A percentile compares a stretch with the other conserved stretches of the same genome.
These are phyloP conservation scores for Mallotus villosus DNA, from an alignment of 2,797 vertebrate genomes.

Conservation along the genomic window DNA sequence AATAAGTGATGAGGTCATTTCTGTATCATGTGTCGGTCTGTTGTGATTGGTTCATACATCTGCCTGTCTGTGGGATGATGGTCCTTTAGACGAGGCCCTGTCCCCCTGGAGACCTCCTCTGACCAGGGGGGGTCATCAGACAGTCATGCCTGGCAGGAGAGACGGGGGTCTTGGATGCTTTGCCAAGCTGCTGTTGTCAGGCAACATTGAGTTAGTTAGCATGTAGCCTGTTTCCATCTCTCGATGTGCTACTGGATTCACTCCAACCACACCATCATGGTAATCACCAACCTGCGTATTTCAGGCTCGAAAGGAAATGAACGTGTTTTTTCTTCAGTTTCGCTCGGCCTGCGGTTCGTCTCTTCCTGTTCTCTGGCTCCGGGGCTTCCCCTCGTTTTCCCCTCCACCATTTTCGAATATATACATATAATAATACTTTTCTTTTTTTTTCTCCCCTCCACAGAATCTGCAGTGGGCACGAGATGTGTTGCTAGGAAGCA, in stretches of 20 bases:
- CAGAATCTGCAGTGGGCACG: slow-evolving; percentile 99
- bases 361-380: neutral
- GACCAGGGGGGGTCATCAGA: neutral
- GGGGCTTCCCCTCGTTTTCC: neutral
- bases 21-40: neutral
- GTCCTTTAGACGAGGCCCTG: too few relatives aligned
- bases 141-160: slow-evolving; percentile 24
- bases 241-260: neutral
- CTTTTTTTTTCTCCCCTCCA: slow-evolving; percentile 62
- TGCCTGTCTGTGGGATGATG: too few relatives aligned
- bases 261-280: neutral
- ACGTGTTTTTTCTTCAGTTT: too few relatives aligned
- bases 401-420: slow-evolving; percentile 22
- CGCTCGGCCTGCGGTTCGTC: neutral
- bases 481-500: slow-evolving; percentile 98
- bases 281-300: neutral
- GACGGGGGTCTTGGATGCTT: slow-evolving; percentile 26
- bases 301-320: too few relatives aligned
- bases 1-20: slow-evolving; percentile 16
- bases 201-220: neutral
- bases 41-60: too few relatives aligned
- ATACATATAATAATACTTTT: slow-evolving; percentile 22
- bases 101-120: too few relatives aligned
- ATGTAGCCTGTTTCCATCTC: neutral
- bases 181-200: neutral